These are phyloP conservation scores for Tadarida brasiliensis DNA, from an alignment of 2,797 vertebrate genomes.

Conservation along the genomic window DNA sequence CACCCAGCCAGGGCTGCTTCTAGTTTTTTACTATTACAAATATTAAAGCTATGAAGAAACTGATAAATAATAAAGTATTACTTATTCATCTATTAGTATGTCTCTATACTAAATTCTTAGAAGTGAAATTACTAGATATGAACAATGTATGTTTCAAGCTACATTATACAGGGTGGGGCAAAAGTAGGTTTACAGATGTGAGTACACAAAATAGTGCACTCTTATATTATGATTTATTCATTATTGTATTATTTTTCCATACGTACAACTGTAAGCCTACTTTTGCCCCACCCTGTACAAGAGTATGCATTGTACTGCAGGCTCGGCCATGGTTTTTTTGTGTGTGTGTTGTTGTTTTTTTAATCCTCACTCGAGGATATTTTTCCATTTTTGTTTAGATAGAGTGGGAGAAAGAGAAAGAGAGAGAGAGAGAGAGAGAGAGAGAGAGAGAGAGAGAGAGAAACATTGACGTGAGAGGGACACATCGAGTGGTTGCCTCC, in stretches of 20 bases:
- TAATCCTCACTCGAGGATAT: too few relatives aligned
- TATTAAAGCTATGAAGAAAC: not conserved
- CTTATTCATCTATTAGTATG: not conserved
- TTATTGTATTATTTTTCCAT: not conserved
- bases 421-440: too few relatives aligned
- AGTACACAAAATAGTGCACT: not conserved
- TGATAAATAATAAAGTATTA: constrained; percentile 5
- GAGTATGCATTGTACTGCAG: not conserved
- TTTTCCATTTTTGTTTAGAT: too few relatives aligned
- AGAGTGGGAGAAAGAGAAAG: too few relatives aligned
- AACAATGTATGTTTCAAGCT: not conserved
- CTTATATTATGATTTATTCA: not conserved
- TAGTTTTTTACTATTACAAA: constrained; percentile 26
- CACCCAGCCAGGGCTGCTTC: not conserved
- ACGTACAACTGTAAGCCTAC: not conserved
- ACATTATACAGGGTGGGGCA: not conserved
- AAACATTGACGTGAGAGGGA: too few relatives aligned
- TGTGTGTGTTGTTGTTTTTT: too few relatives aligned
- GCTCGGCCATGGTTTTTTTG: not conserved
- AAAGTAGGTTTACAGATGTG: not conserved
- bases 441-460: too few relatives aligned
- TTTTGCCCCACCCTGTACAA: not conserved
- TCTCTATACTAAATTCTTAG: constrained; percentile 27
- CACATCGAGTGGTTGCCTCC: too few relatives aligned
- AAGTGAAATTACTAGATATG: not conserved